phyloP scores from a whole-genome alignment of 2,113 vertebrate species.

The Trogon melanurus region DNA sequence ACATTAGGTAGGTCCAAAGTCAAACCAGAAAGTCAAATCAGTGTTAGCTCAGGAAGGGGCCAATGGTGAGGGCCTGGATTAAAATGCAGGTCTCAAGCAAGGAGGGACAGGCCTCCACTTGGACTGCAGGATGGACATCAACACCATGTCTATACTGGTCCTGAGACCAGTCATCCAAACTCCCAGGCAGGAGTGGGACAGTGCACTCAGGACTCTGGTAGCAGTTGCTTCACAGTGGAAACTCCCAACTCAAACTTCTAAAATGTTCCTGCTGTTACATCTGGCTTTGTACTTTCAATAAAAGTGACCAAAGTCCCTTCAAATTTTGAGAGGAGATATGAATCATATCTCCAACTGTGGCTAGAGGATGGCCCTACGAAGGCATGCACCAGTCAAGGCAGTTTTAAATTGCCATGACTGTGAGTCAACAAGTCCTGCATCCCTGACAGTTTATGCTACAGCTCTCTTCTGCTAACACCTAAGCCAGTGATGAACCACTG shows the following conservation, averaged over 20 bases:
- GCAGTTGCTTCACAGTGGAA: rapidly evolving
- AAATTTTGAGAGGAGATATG: background rate
- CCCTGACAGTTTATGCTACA: background rate
- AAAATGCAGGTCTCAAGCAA: background rate
- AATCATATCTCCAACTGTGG: background rate
- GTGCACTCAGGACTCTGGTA: background rate
- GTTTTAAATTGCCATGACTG: background rate
- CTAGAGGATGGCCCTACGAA: background rate
- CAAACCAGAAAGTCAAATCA: background rate
- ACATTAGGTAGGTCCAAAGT: background rate
- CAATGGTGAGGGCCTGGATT: background rate
- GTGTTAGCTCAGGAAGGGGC: background rate
- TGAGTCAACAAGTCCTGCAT: background rate
- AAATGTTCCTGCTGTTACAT: background rate
- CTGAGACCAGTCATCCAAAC: background rate
- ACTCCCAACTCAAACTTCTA: background rate
- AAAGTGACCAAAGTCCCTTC: background rate
- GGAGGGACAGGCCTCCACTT: background rate
- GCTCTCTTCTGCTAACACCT: background rate
- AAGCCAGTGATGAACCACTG: background rate
- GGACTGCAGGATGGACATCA: background rate
- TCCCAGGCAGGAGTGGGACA: background rate
- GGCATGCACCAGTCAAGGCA: background rate
- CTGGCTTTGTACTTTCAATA: background rate
- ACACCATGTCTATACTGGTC: background rate